Evolutionary conservation across 1,140 invertebrate species (phyloP), one percentile per base, ranked within the genome.

Genomic region (Triops cancriformis): DNA sequence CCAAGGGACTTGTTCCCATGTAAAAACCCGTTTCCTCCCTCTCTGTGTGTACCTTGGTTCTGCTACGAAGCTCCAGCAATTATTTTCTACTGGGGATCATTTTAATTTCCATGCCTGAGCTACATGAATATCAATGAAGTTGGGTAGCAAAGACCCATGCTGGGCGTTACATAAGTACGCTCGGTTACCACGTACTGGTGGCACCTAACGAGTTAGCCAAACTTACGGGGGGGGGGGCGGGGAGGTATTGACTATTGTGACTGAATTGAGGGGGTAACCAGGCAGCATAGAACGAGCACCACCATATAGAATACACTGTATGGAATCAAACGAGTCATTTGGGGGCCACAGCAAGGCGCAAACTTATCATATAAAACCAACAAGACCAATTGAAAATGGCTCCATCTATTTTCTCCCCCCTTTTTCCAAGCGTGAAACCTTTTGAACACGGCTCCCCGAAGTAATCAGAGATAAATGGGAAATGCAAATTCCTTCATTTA

Each of bases 301-400:
- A 64, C n/a, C 18, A 23, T 23, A 1, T 23, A n/a, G n/a, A 23
- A 37, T 37, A 37, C 31, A 37, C 31, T 64, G 23, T 23, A 64
- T 23, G 4, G 51, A 10, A 64, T 64, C 51, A 64, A 64, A 64
- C 51, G 51, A 64, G 51, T 64, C 51, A 64, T 64, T 64, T 64
- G 51, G 51, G 51, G 51, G 51, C 51, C 51, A 64, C 51, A 64
- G 51, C 51, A 23, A 64, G 51, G 51, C 51, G 51, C 51, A 64
- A 64, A 64, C 51, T 64, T 64, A 64, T 64, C 51, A 64, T 64
- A 64, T 64, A 64, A 64, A 64, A 64, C 51, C 51, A 64, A 64
- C 51, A 64, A 64, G 51, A 64, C 18, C 51, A 64, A 64, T 64
- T 64, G 51, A 64, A 64, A 64, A 64, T 23, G 14, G 18, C 10